Base-by-base conservation (phyloP, 2,797 vertebrate species). In the Myiotriccus ornatus region DNA sequence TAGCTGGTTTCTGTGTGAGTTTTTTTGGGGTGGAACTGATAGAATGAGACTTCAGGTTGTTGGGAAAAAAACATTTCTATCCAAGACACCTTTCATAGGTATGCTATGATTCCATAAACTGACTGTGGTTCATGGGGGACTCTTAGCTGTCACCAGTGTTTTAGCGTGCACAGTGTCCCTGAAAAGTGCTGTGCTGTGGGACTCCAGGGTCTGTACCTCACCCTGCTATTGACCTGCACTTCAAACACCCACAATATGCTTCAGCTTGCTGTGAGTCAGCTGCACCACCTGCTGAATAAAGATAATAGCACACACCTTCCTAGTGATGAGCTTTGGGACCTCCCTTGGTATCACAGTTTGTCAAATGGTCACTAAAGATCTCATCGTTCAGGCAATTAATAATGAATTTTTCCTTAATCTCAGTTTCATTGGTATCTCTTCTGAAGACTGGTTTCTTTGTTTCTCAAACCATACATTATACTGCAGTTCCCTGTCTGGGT, bases 251-350 rank as follows among this genome's bases (percentile, higher is more conserved):
- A 28, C 30, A 57, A 11, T 63, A 11, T 76, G 21, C 50, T 83
- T 30, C 50, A 47, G n/a, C 32, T 50, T 2, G 0, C 2, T n/a
- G 32, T 7, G 49, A 30, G 16, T 39, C 73, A 56, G 17, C 50
- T 25, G 55, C 76, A 43, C 21, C 30, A 49, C 35, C 71, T 63
- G 47, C 56, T 62, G 41, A 39, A 39, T 22, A 43, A 49, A 67
- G 62, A 14, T 7, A 19, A 16, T 3, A 71, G 37, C 30, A 15
- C 13, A 3, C 46, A 25, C 28, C 39, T 70, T 18, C 47, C 71
- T 34, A 32, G 3, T 7, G 11, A 11, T 2, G 1, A 0, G 3
- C 25, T 64, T 37, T 22, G 27, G 53, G 50, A 76, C 30, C 34
- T 60, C 59, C 34, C 5, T 1, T 12, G 49, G 7, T 27, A 6